Conservation (phyloP, 2,888 invertebrate genomes). For the Monoplex corrugatus region DNA sequence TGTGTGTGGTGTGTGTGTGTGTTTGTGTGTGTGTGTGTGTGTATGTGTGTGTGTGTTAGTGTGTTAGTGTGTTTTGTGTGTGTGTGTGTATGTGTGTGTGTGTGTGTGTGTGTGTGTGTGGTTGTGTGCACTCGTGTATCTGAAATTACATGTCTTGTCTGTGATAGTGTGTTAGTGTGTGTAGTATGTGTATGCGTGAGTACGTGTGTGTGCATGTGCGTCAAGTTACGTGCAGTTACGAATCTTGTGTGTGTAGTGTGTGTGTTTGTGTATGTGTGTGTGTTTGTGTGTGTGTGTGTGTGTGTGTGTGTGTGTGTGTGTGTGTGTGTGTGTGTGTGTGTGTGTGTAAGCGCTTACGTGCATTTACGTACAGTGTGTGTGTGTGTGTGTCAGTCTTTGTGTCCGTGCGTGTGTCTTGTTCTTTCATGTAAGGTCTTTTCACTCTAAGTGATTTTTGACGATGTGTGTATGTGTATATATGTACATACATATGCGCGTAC, state of each 20-base stretch:
- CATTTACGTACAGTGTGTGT: too few species aligned
- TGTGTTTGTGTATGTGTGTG: not conserved
- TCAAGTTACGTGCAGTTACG: too few species aligned
- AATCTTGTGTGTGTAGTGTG: too few species aligned
- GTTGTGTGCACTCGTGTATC: not conserved
- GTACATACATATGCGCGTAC: not conserved
- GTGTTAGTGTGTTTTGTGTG: not conserved
- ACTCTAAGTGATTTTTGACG: too few species aligned
- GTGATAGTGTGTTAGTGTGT: not conserved
- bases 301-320: not conserved
- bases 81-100: not conserved
- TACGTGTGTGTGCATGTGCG: not conserved
- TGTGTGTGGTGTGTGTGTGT: not conserved
- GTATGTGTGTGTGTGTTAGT: not conserved
- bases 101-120: not conserved
- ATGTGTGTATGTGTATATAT: slow-evolving; percentile 16
- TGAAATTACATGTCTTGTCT: not conserved
- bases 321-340: not conserved
- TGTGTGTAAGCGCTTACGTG: too few species aligned
- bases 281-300: not conserved
- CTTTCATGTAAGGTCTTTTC: too few species aligned
- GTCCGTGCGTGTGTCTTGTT: not conserved
- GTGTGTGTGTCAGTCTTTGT: not conserved
- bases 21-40: not conserved
- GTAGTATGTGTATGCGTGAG: not conserved